These are phyloP conservation scores for Drosophila ambigua DNA, from an alignment of 1,140 invertebrate genomes.

Conservation along the genomic window DNA sequence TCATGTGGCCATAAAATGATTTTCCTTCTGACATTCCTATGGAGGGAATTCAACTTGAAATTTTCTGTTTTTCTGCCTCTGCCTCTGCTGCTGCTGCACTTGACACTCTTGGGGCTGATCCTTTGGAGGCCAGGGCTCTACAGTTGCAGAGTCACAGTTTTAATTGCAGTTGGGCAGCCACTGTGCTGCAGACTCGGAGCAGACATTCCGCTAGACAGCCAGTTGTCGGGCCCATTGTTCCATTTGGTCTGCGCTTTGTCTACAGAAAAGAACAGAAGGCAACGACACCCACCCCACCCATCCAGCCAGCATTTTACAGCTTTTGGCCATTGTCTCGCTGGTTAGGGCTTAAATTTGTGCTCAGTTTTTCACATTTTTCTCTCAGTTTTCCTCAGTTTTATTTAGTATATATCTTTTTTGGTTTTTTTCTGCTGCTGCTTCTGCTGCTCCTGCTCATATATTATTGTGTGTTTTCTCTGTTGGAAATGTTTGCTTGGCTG, in stretches of 20 bases:
- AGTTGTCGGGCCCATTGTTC: conserved; percentile 44
- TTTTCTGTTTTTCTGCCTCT: conserved; percentile 59
- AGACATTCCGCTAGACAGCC: conserved; percentile 53
- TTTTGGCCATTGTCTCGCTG: conserved; percentile 76
- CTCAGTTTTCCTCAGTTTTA: conserved; percentile 6
- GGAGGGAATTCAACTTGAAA: conserved; percentile 18
- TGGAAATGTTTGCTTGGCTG: conserved; percentile 78
- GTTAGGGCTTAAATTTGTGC: conserved; percentile 49
- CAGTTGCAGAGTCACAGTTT: conserved; percentile 53
- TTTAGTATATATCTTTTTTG: conserved; percentile 18
- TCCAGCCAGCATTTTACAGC: conserved; percentile 60
- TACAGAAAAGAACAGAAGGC: not conserved
- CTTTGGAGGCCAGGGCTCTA: not conserved
- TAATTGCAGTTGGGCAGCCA: conserved; percentile 69
- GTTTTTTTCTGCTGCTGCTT: conserved; percentile 28
- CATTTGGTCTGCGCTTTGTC: conserved; percentile 49
- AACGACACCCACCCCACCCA: not conserved
- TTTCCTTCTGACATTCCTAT: conserved; percentile 55
- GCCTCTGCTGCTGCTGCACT: conserved; percentile 31
- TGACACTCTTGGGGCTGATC: conserved; percentile 60
- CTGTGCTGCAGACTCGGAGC: conserved; percentile 8
- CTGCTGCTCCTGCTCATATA: conserved; percentile 13
- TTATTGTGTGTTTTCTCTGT: conserved; percentile 64
- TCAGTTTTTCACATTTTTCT: conserved; percentile 52
- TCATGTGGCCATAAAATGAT: conserved; percentile 77